Evolutionary conservation across 2,113 vertebrate genomes (phyloP).

Genomic region (Pandion haliaetus): DNA sequence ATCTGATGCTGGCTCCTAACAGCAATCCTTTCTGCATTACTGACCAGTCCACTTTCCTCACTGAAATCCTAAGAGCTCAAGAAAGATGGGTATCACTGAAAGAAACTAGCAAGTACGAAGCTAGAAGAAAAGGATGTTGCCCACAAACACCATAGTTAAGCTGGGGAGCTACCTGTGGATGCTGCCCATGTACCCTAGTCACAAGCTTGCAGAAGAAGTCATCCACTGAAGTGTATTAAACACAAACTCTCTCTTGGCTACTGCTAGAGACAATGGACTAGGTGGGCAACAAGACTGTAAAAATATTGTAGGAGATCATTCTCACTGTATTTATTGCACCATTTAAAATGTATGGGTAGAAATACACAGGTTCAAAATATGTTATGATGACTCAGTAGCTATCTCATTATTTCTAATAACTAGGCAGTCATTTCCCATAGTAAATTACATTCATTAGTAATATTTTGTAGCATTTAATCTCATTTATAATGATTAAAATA

Average conservation of each 20-base stretch:
- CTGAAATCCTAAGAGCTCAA: neutral
- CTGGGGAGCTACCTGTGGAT: neutral
- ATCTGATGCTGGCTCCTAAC: neutral
- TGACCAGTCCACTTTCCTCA: neutral
- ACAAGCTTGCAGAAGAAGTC: neutral
- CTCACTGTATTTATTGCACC: neutral
- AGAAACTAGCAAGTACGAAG: neutral
- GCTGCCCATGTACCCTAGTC: neutral
- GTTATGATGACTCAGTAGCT: neutral
- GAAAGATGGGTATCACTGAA: neutral
- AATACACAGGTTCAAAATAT: neutral
- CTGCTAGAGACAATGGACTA: neutral
- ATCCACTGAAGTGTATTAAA: neutral
- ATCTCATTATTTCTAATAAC: neutral
- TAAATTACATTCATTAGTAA: neutral
- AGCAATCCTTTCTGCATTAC: neutral
- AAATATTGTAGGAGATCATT: too few species aligned
- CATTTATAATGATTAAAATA: constrained; percentile 11
- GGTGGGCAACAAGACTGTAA: neutral
- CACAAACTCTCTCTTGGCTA: neutral
- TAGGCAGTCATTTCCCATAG: neutral
- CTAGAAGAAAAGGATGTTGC: neutral
- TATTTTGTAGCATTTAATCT: neutral
- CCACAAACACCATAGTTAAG: neutral
- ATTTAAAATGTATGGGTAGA: neutral